Evolutionary conservation across 1,140 invertebrate genomes (phyloP), one percentile per base, ranked within the genome.

Genomic region (Drosophila kikkawai): DNA sequence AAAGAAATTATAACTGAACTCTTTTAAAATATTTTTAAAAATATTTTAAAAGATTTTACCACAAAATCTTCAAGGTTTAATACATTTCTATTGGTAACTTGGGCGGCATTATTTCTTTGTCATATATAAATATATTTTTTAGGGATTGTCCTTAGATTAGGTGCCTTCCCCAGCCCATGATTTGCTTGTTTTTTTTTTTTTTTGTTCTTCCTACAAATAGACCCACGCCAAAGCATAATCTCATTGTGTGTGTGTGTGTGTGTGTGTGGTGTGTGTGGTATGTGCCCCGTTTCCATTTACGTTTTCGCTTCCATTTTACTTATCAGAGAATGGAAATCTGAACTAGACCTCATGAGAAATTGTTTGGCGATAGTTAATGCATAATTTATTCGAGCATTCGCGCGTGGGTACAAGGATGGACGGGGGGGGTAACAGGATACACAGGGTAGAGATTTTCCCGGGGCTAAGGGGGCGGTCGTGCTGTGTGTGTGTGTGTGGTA

Each of bases 321-420:
- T 75, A 75, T 75, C 71, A 26, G 26, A 29, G 56, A 73, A 63
- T 75, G 34, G 69, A 74, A 74, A 63, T 75, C 70, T 55, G 26
- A 75, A 55, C 67, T 68, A 47, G 59, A 48, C 44, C 59, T 64
- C 19, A 32, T 51, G 67, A 74, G 69, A 74, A 74, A 73, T 75
- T 48, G 50, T 39, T 48, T 50, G 71, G 51, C 60, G 48, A 45
- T 75, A 74, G 59, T 57, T 50, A 36, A 63, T 75, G 51, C 73
- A 75, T 75, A 64, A 74, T 75, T 74, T 74, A 65, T 64, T 57
- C 48, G 42, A 42, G 17, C 51, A 55, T 37, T 55, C 51, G 51
- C 51, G 51, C 51, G 32, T 53, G 50, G 50, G 32, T 13, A 13
- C 9, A 29, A 17, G 41, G 41, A 3, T 29, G 5, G 26, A 6